phyloP scores from a whole-genome alignment of 2,113 vertebrate species.

The Caracal caracal region DNA sequence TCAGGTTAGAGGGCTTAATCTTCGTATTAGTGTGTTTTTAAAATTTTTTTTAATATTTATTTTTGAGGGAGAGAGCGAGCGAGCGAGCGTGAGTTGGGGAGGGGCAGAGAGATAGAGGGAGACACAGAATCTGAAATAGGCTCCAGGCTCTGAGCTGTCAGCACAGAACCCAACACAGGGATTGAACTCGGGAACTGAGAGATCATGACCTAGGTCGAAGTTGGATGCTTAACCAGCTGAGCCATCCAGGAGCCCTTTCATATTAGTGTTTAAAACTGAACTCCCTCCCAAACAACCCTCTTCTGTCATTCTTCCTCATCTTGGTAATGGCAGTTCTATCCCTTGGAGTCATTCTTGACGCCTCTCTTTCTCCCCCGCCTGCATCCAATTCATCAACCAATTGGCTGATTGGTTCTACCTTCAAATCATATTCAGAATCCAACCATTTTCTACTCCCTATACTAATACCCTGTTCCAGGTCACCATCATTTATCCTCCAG shows the following conservation, averaged over 20 bases:
- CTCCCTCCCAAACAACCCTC: background rate
- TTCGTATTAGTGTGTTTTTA: constrained; percentile 34
- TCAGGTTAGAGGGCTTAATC: background rate
- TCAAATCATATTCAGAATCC: background rate
- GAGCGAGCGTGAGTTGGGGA: no score
- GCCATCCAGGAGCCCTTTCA: background rate
- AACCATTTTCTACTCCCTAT: background rate
- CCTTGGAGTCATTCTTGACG: background rate
- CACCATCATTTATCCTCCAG: background rate
- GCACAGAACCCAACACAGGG: no score
- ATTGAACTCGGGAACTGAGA: no score
- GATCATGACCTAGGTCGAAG: no score
- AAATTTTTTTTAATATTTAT: background rate
- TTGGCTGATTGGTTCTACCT: background rate
- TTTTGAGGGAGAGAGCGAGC: no score
- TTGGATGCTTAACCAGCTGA: no score
- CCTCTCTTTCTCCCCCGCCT: background rate
- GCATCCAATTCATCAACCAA: background rate
- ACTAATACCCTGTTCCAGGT: background rate
- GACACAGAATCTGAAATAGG: no score
- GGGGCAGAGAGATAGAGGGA: no score
- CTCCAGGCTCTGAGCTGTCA: no score
- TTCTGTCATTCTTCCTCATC: background rate
- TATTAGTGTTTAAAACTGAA: constrained; percentile 31
- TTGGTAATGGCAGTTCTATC: background rate